Percentiles rank a stretch among this genome's conserved stretches.
These are phyloP conservation scores for Poeciliopsis retropinna DNA, from an alignment of 2,113 vertebrate genomes.

Conservation along the genomic window DNA sequence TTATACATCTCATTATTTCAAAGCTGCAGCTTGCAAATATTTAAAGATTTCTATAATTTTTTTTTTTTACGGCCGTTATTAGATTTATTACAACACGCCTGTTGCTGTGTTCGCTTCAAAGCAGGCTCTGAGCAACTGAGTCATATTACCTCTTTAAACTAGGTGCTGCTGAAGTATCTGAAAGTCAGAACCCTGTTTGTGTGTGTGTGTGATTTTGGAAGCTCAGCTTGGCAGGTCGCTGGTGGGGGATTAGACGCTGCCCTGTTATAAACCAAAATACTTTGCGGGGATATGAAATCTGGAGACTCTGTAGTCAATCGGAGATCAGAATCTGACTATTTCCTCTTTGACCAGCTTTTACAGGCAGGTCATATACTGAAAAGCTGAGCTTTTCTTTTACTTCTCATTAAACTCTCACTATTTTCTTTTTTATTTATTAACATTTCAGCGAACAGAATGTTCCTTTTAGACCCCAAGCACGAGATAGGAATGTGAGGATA, in stretches of 20 bases:
- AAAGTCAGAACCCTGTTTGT: constrained; percentile 17
- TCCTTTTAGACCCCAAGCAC: background rate
- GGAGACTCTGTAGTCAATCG: background rate
- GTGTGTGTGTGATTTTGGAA: constrained; percentile 36
- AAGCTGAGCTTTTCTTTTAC: background rate
- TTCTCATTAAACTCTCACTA: background rate
- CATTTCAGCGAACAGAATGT: background rate
- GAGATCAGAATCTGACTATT: background rate
- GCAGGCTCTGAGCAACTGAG: constrained; percentile 39
- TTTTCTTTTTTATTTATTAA: background rate
- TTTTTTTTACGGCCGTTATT: constrained; percentile 5
- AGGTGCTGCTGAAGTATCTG: constrained; percentile 38
- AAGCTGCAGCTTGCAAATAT: background rate
- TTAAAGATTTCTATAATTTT: background rate
- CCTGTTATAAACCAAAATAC: constrained; percentile 68
- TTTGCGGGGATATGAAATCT: constrained; percentile 15
- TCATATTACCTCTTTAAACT: constrained; percentile 58
- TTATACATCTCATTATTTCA: constrained; percentile 6
- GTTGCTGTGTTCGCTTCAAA: constrained; percentile 34
- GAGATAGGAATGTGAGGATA: background rate
- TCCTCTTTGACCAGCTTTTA: background rate
- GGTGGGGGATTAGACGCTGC: constrained; percentile 56
- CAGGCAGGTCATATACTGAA: background rate
- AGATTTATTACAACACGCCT: constrained; percentile 28
- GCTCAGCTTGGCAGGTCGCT: constrained; percentile 50